Percentiles rank a stretch among this genome's conserved stretches.
Evolutionary conservation across 2,113 vertebrate genomes (phyloP).

Genomic region (Chloebia gouldiae): DNA sequence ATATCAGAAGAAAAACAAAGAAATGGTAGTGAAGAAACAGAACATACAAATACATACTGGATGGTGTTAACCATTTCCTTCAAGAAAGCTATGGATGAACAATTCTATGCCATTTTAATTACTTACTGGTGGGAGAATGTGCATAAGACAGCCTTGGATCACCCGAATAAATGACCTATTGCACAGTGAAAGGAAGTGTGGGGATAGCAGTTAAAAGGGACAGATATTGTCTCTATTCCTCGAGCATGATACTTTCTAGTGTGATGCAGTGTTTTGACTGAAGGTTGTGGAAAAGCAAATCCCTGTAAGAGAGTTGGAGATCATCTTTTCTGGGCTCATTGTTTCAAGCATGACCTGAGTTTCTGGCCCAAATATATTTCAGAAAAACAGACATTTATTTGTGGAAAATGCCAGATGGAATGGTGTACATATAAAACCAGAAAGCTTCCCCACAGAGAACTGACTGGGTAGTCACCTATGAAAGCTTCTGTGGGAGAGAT

Average conservation of each 20-base stretch:
- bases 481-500: not conserved
- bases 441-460: not conserved
- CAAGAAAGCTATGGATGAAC: not conserved
- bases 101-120: not conserved
- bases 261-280: not conserved
- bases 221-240: not conserved
- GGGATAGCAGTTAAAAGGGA: not conserved
- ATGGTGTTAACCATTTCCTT: not conserved
- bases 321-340: not conserved
- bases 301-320: not conserved
- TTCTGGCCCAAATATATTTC: not conserved
- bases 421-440: not conserved
- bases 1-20: not conserved
- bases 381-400: not conserved
- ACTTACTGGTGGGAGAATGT: not conserved
- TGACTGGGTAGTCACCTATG: not conserved
- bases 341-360: not conserved
- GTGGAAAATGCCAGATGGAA: not conserved
- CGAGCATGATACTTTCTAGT: not conserved
- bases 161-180: not conserved
- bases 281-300: not conserved
- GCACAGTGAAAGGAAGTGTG: not conserved
- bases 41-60: not conserved
- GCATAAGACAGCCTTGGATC: not conserved
- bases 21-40: not conserved